Evolutionary conservation across 2,113 vertebrate genomes (phyloP), one percentile per base, ranked within the genome.

Genomic region (Microcebus jonahi): DNA sequence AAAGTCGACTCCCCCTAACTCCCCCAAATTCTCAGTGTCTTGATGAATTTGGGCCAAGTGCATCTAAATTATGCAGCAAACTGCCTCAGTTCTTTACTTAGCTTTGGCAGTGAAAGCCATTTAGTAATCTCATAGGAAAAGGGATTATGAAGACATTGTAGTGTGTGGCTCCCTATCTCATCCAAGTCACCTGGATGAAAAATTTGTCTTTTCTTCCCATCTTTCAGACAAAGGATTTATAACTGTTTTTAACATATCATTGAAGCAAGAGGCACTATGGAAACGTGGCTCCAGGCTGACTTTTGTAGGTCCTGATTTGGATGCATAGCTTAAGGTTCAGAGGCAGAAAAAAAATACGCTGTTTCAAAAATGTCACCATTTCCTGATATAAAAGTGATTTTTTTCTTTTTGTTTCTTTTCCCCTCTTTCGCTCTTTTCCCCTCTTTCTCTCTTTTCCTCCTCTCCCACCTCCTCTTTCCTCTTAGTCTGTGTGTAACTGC

Each of bases 221-320:
- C 50, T 83, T 90, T 95, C 83, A 96, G 92, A 96, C 94, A 96
- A 93, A 96, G 76, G 90, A 79, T 92, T 97, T 96, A 70, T 89
- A 91, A 97, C 77, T 86, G 80, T 90, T 83, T 83, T 90, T 75
- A 94, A 76, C 92, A 92, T 95, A 90, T 93, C 91, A 93, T 36
- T 12, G 36, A 94, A 61, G 83, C 68, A 81, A 91, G 42, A 97
- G 55, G 92, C 39, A 48, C 21, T 84, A 10, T 4, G 20, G 92
- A 96, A 91, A 91, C 8, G 15, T 86, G 87, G 68, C 63, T 90
- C 77, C 18, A 20, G 85, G 77, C 53, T 93, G 90, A 93, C 59
- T 91, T 97, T 95, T 50, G 27, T 70, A 68, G 36, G 63, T 70
- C 42, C 45, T n/a, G 57, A 80, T 84, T 92, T 85, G 67, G 87